These are phyloP conservation scores for Silurus meridionalis DNA, from an alignment of 2,113 vertebrate genomes.

Conservation along the genomic window DNA sequence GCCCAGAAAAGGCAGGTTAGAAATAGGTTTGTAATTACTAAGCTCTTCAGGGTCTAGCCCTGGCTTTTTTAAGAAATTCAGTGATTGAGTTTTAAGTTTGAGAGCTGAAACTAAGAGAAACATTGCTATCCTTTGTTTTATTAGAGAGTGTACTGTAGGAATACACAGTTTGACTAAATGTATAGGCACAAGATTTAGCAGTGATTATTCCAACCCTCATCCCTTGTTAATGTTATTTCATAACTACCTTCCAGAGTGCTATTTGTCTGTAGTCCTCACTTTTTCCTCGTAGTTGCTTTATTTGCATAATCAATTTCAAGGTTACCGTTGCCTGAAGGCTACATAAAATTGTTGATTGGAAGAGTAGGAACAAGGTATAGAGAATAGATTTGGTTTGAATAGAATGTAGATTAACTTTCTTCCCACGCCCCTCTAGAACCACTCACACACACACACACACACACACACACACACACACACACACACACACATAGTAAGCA, in stretches of 20 bases:
- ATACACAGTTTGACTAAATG: not conserved
- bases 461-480: conserved; percentile 7
- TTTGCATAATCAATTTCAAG: conserved; percentile 41
- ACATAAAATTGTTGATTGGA: conserved; percentile 50
- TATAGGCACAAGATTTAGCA: not conserved
- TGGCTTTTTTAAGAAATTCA: not conserved
- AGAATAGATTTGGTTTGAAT: conserved; percentile 36
- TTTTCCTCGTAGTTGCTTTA: conserved; percentile 27
- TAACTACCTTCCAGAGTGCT: conserved; percentile 32
- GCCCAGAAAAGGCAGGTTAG: not conserved
- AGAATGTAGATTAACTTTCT: conserved; percentile 53
- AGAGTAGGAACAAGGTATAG: not conserved
- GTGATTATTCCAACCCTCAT: conserved; percentile 44
- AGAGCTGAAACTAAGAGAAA: not conserved
- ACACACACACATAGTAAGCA: conserved; percentile 3
- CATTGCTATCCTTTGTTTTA: not conserved
- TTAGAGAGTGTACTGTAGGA: not conserved
- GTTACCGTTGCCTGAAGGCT: conserved; percentile 51
- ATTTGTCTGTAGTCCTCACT: not conserved
- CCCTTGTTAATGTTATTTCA: conserved; percentile 19
- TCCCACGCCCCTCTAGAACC: not conserved
- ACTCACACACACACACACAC: not conserved
- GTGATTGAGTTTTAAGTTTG: not conserved
- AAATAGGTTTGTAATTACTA: conserved; percentile 11
- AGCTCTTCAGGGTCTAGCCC: not conserved